phyloP scores from a whole-genome alignment of 2,888 invertebrate genomes.

The Julus scandinavius region DNA sequence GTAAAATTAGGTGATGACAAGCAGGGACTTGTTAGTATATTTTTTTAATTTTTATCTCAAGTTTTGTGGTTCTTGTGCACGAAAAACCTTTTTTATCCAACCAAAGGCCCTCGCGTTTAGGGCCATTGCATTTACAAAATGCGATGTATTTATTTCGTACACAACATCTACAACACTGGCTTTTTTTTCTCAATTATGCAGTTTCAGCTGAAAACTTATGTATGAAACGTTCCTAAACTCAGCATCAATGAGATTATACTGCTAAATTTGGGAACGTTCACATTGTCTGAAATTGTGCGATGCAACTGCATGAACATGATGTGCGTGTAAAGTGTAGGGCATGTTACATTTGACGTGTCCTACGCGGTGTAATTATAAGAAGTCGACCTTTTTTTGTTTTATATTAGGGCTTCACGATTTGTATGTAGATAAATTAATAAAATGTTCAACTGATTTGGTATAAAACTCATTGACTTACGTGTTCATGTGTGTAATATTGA shows the following conservation, averaged over 20 bases:
- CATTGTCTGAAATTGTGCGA: not conserved
- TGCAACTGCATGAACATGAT: slow-evolving; percentile 8
- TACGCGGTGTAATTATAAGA: not conserved
- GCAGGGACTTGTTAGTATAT: slow-evolving; percentile 42
- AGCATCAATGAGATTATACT: not conserved
- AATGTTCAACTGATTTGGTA: slow-evolving; percentile 46
- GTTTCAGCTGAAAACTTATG: no score
- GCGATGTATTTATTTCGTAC: slow-evolving; percentile 39
- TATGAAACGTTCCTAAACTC: slow-evolving; percentile 11
- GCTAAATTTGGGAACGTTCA: not conserved
- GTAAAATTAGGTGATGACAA: slow-evolving; percentile 31
- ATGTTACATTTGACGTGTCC: slow-evolving; percentile 9
- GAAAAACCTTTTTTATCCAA: slow-evolving; percentile 13
- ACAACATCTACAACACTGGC: not conserved
- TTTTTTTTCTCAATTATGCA: not conserved
- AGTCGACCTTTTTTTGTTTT: slow-evolving; percentile 42
- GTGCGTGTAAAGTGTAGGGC: slow-evolving; percentile 26
- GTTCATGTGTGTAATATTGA: not conserved
- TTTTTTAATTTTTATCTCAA: slow-evolving; percentile 39
- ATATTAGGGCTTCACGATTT: slow-evolving; percentile 46
- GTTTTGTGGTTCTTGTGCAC: slow-evolving; percentile 36
- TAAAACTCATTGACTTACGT: slow-evolving; percentile 43
- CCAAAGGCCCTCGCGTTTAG: not conserved
- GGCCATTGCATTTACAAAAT: not conserved
- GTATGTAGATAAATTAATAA: slow-evolving; percentile 46